Base-by-base conservation (phyloP, 2,888 invertebrate species). In the Ormyrus pomaceus region DNA sequence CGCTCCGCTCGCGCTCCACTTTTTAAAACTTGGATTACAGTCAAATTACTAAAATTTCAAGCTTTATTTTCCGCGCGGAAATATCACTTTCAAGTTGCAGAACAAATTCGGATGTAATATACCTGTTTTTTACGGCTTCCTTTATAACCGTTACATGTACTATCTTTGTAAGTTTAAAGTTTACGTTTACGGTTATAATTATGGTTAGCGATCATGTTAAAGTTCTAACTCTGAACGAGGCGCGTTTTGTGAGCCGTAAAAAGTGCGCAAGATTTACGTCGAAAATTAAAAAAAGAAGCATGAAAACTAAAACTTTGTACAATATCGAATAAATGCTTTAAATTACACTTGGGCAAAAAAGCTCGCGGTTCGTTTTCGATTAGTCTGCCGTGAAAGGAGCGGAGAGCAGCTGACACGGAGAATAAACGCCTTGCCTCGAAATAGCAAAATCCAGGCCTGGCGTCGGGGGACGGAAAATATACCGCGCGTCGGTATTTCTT, bases 391-490 rank as follows among this genome's bases (percentile, higher is more conserved):
- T 34, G 34, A 34, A 34, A 34, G 4, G 34, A 34, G 34, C 0
- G 34, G 34, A 2, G 34, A 34, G 34, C 34, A 34, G 34, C 34
- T 34, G 34, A 45, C 6, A 13, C 45, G 50, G 53, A 46, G 58
- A 45, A 51, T 11, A 65, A 9, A 34, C 19, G 48, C 45, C 19
- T 19, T 50, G 48, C 34, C 50, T 48, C 34, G 2, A 34, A 55
- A 13, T 55, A 48, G 46, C 34, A 48, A 66, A 74, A 50, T 61
- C 58, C 59, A 45, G 46, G 48, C 13, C 13, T 34, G 34, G 9
- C 19, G 53, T 56, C 19, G 13, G 8, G 70, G 51, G 58, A 61
- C 78, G 45, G 66, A 61, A 78, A 72, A 78, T 72, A 72, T 62
- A 68, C 62, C 51, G 55, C 55, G 62, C 48, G 10, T 8, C 51